A percentile compares a stretch with the other conserved stretches of the same genome.
These are phyloP conservation scores for Nothobranchius kuhntae DNA, from an alignment of 2,113 vertebrate species.

Conservation along the genomic window DNA sequence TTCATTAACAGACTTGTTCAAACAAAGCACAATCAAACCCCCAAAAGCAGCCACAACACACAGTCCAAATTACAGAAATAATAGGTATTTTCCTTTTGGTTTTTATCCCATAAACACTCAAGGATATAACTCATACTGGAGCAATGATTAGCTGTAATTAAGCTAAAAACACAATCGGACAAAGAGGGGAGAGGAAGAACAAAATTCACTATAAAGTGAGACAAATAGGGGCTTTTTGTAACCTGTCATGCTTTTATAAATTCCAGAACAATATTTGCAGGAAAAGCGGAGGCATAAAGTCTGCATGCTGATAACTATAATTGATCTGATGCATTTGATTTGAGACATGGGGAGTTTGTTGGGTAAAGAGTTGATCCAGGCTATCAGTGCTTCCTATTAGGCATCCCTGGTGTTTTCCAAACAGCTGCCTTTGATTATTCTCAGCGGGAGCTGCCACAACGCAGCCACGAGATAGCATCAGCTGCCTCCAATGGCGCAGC, in stretches of 20 bases:
- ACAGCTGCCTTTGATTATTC: constrained; percentile 82
- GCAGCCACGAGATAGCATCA: constrained; percentile 77
- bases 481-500: constrained; percentile 73
- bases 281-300: constrained; percentile 21
- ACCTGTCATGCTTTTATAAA: constrained; percentile 17
- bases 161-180: constrained; percentile 28
- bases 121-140: constrained; percentile 36
- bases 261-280: constrained; percentile 14
- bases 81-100: constrained; percentile 65
- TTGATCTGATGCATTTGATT: constrained; percentile 51
- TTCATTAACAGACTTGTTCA: constrained; percentile 87
- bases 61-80: constrained; percentile 76
- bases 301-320: constrained; percentile 41
- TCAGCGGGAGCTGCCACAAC: constrained; percentile 70
- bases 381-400: constrained; percentile 69
- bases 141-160: constrained; percentile 52
- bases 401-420: constrained; percentile 78
- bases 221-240: not conserved
- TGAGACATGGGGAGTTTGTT: constrained; percentile 41
- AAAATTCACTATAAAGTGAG: not conserved
- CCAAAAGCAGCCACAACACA: constrained; percentile 48
- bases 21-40: constrained; percentile 84
- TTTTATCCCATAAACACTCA: constrained; percentile 40
- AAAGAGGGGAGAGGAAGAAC: constrained; percentile 5
- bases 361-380: constrained; percentile 68